Percentiles rank a stretch among this genome's conserved stretches.
Evolutionary conservation across 37 sponge, comb jelly and placozoan genomes (phyloP).

Genomic region (Trichoplax adhaerens): DNA sequence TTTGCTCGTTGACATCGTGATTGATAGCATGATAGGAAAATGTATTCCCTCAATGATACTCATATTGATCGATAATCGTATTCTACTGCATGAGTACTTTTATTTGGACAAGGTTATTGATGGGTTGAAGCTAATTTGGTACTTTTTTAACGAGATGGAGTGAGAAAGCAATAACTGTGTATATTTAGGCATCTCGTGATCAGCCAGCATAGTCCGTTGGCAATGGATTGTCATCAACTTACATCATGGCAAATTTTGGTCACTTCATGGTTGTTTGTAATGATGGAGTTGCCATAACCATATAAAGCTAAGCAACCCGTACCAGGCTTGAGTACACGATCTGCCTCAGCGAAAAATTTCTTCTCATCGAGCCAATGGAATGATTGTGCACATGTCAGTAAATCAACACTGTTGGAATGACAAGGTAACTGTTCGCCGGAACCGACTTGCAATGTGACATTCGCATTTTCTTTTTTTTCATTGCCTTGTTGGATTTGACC

Average conservation of each 20-base stretch:
- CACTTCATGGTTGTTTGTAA: conserved; percentile 3
- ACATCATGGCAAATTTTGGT: too few relatives aligned
- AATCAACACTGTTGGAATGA: conserved; percentile 16
- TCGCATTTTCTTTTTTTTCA: background rate
- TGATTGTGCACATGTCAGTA: conserved; percentile 52
- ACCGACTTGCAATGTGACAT: conserved; percentile 36
- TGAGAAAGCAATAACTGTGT: conserved; percentile 9
- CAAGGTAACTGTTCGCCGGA: conserved; percentile 16
- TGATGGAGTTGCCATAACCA: conserved; percentile 36
- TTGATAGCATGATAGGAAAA: too few relatives aligned
- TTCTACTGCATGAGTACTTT: too few relatives aligned
- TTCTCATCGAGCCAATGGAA: conserved; percentile 49
- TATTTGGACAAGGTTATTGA: too few relatives aligned
- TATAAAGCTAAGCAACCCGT: conserved; percentile 34
- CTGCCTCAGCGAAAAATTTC: conserved; percentile 15
- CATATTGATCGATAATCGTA: too few relatives aligned
- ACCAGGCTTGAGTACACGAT: conserved; percentile 35
- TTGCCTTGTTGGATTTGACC: conserved; percentile 42
- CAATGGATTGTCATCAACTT: too few relatives aligned
- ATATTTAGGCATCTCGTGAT: too few relatives aligned
- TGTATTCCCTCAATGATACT: too few relatives aligned
- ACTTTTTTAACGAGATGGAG: background rate
- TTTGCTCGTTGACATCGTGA: too few relatives aligned
- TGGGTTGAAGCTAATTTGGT: too few relatives aligned
- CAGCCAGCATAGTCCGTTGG: too few relatives aligned